A percentile compares a stretch with the other conserved stretches of the same genome.
phyloP scores from a whole-genome alignment of 2,888 invertebrate genomes.

The Lepidonotus clava region DNA sequence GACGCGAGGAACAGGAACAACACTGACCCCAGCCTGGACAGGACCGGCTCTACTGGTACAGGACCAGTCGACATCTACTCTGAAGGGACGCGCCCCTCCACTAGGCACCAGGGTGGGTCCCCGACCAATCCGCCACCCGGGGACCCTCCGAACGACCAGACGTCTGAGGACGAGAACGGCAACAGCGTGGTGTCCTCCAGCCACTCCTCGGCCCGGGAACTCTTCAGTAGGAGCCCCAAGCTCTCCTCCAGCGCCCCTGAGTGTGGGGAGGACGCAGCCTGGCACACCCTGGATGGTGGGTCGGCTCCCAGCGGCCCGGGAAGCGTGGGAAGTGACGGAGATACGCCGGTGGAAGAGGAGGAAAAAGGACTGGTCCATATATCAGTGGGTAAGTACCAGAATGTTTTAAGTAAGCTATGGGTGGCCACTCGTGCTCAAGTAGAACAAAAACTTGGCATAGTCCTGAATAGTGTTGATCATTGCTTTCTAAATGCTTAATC shows the following conservation, averaged over 20 bases:
- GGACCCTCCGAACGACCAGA: background rate
- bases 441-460: too few relatives aligned
- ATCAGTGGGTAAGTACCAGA: constrained; percentile 58
- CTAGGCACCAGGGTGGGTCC: background rate
- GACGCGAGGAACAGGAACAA: background rate
- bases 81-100: background rate
- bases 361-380: constrained; percentile 59
- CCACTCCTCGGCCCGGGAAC: constrained; percentile 1
- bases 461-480: too few relatives aligned
- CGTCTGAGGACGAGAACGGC: constrained; percentile 35
- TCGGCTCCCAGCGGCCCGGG: background rate
- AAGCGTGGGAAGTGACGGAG: constrained; percentile 3
- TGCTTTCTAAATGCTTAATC: too few relatives aligned
- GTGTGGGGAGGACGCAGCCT: background rate
- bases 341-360: constrained; percentile 51
- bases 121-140: background rate
- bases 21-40: background rate
- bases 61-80: background rate
- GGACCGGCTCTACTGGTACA: background rate
- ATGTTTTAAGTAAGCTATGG: too few relatives aligned
- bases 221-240: background rate
- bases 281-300: background rate
- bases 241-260: background rate
- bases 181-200: background rate
- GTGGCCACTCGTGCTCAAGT: too few relatives aligned